These are phyloP conservation scores for Anthopleura xanthogrammica DNA, from an alignment of 92 coral and sea anemone genomes.

Conservation along the genomic window DNA sequence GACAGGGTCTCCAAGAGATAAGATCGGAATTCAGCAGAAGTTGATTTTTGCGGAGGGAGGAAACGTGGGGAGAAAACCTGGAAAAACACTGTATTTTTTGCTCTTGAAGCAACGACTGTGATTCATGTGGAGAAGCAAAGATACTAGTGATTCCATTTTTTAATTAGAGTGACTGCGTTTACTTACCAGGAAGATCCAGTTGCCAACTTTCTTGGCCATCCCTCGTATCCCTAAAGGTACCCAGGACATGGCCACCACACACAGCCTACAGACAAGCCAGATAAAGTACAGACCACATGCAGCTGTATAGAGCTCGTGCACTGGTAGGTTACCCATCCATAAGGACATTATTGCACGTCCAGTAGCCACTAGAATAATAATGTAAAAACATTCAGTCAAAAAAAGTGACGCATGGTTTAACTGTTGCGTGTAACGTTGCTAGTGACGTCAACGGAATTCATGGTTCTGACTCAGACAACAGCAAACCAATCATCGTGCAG, in stretches of 20 bases:
- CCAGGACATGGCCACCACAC: conserved; percentile 82
- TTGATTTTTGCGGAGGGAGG: too few species aligned
- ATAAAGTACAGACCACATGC: conserved; percentile 95
- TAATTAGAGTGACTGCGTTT: neutral
- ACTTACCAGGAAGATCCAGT: conserved; percentile 86
- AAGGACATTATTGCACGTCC: conserved; percentile 93
- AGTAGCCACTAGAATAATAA: conserved; percentile 62
- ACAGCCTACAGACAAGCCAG: conserved; percentile 89
- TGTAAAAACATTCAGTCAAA: neutral
- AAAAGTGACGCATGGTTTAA: neutral
- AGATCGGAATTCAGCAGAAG: too few species aligned
- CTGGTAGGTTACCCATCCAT: conserved; percentile 85
- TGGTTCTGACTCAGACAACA: too few species aligned
- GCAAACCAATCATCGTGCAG: too few species aligned
- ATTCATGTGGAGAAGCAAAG: too few species aligned
- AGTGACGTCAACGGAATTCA: neutral
- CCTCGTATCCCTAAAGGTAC: conserved; percentile 87
- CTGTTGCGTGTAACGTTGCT: too few species aligned
- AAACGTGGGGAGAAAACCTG: too few species aligned
- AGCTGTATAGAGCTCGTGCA: conserved; percentile 97
- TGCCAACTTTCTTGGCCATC: conserved; percentile 64
- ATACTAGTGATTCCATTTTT: neutral
- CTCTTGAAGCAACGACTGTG: too few species aligned
- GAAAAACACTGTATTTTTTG: too few species aligned
- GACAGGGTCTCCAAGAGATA: too few species aligned